Percentiles rank a stretch among this genome's conserved stretches.
Conservation (phyloP, 2,888 invertebrate species). For the Buathra laborator region DNA sequence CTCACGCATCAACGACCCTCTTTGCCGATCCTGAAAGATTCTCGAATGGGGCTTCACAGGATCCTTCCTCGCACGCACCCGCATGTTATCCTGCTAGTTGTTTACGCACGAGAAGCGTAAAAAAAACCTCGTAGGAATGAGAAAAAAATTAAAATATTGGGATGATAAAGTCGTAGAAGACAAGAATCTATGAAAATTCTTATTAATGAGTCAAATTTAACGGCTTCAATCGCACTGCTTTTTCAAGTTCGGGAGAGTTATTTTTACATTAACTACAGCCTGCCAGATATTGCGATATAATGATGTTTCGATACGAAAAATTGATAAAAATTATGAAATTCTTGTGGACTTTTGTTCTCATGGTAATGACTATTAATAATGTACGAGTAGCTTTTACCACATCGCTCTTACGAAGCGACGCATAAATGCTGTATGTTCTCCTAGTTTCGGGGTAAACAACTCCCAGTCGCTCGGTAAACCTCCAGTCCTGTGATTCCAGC, state of each 20-base stretch:
- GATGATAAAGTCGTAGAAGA: neutral
- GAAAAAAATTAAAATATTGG: constrained; percentile 14
- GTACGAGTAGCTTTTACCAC: neutral
- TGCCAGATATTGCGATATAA: neutral
- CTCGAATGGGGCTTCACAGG: constrained; percentile 71
- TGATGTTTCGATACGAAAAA: neutral
- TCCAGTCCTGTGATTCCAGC: constrained; percentile 5
- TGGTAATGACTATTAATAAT: neutral
- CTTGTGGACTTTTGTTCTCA: neutral
- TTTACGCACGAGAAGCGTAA: constrained; percentile 82
- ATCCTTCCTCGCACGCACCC: constrained; percentile 32
- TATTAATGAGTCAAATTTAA: neutral
- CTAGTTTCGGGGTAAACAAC: constrained; percentile 77
- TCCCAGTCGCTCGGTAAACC: constrained; percentile 58
- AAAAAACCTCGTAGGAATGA: constrained; percentile 72
- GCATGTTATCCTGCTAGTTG: constrained; percentile 83
- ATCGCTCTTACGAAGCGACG: neutral
- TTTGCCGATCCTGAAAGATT: constrained; percentile 74
- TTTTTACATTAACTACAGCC: neutral
- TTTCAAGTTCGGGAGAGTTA: neutral
- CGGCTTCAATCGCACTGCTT: neutral
- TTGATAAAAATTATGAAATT: neutral
- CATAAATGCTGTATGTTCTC: constrained; percentile 69
- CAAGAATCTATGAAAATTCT: neutral
- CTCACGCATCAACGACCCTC: constrained; percentile 59